These are phyloP conservation scores for Athalia circularis DNA, from an alignment of 2,888 invertebrate species.

Conservation along the genomic window DNA sequence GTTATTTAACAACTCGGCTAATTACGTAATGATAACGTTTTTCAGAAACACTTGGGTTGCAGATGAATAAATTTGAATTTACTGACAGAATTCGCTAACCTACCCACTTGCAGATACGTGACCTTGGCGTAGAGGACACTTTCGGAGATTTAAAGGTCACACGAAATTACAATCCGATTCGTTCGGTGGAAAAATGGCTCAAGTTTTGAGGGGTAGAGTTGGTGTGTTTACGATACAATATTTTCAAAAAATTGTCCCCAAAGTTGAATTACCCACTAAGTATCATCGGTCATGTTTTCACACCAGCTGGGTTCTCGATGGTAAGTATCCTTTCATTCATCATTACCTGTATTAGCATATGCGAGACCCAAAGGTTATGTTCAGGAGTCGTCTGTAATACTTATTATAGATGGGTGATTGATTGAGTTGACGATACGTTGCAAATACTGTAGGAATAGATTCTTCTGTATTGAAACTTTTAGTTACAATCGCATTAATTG, in stretches of 20 bases:
- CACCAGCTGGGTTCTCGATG: slow-evolving; percentile 67
- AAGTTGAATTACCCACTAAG: slow-evolving; percentile 60
- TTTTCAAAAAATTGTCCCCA: slow-evolving; percentile 58
- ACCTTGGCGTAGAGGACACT: slow-evolving; percentile 42
- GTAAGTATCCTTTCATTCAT: slow-evolving; percentile 57
- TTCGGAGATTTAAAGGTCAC: slow-evolving; percentile 35
- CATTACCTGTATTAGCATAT: slow-evolving; percentile 13
- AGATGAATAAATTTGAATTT: slow-evolving; percentile 27
- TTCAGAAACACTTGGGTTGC: not conserved
- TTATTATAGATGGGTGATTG: too few relatives aligned
- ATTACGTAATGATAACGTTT: slow-evolving; percentile 7
- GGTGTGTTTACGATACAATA: slow-evolving; percentile 60
- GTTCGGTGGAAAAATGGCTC: slow-evolving; percentile 64
- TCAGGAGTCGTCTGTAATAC: not conserved
- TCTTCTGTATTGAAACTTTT: too few relatives aligned
- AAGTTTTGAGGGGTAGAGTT: slow-evolving; percentile 65
- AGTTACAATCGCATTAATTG: too few relatives aligned
- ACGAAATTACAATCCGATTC: not conserved
- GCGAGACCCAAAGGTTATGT: slow-evolving; percentile 32
- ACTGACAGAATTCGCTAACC: not conserved
- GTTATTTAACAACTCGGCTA: not conserved
- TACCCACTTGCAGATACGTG: not conserved
- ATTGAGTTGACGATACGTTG: too few relatives aligned
- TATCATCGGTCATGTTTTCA: slow-evolving; percentile 69
- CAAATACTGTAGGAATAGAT: too few relatives aligned